Evolutionary conservation across 2,113 vertebrate species (phyloP), one percentile per base, ranked within the genome.

Genomic region (Ancistrus triradiatus): DNA sequence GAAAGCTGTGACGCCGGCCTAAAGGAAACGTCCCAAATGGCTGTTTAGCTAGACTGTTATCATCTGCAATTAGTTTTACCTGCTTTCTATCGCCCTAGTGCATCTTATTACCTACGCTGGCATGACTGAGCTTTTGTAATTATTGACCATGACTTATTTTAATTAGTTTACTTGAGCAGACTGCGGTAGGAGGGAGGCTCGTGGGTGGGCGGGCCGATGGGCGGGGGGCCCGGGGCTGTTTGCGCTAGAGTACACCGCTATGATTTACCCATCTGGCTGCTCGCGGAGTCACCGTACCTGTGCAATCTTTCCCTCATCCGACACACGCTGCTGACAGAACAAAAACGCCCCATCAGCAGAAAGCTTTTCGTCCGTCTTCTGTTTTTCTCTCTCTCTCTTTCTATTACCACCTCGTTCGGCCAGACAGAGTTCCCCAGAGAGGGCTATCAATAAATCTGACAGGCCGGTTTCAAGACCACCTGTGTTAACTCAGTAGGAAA

Each of bases 61-160:
- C 84, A 80, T 83, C 81, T 59, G 27, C 78, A 28, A 87, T 87
- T 88, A 77, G 85, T 84, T 85, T 79, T 85, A 88, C 86, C 85
- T 87, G 48, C 73, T 59, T 64, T 75, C 68, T 73, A 74, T 75
- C 76, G 79, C 79, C 77, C 78, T 70, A 63, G 70, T 65, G 68
- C 76, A 77, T 77, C 77, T 77, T 80, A 85, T 85, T 82, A 84
- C 80, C 79, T 82, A 76, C 72, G 59, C 58, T 67, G 58, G 74
- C 80, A 73, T 82, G 84, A 84, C 83, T 22, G 78, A 76, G 79
- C 72, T 22, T 76, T 84, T 76, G 74, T 85, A 82, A 85, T 87
- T 83, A 86, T 76, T 58, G 81, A 82, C 78, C 83, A 72, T 75
- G 81, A 77, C 79, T 76, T 66, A 74, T 81, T 77, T 80, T 85